Evolutionary conservation across 2,888 invertebrate genomes (phyloP).

Genomic region (Mellilla xanthometata): DNA sequence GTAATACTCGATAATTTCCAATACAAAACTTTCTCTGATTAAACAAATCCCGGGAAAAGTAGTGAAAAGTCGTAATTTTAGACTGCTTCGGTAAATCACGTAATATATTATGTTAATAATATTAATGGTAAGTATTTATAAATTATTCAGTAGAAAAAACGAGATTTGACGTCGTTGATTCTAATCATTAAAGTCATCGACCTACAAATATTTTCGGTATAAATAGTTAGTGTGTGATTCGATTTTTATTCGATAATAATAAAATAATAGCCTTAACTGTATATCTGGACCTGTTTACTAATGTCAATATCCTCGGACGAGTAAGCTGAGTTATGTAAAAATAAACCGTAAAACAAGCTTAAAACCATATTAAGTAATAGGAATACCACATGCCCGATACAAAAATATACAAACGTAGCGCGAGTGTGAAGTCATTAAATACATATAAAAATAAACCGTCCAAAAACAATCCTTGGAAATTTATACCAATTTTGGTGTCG

Average conservation of each 20-base stretch:
- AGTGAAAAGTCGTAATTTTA: conserved; percentile 16
- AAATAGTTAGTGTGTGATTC: conserved; percentile 1
- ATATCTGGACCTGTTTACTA: conserved; percentile 47
- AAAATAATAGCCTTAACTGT: conserved; percentile 48
- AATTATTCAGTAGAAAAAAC: conserved; percentile 24
- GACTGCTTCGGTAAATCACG: conserved; percentile 15
- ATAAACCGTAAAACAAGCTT: conserved; percentile 18
- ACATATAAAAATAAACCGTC: no score
- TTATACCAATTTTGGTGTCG: no score
- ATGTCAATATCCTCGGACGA: conserved; percentile 62
- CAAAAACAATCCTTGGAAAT: no score
- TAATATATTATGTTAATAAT: conserved; percentile 15
- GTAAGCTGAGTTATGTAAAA: conserved; percentile 6
- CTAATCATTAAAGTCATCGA: conserved; percentile 33
- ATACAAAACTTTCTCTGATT: conserved; percentile 9
- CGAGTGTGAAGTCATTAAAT: no score
- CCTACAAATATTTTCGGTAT: conserved; percentile 24
- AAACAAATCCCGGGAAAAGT: conserved; percentile 3
- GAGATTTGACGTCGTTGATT: conserved; percentile 10
- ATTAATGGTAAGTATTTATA: conserved; percentile 14
- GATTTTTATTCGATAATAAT: conserved; percentile 32
- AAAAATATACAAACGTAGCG: conserved; percentile 1
- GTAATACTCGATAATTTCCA: no score
- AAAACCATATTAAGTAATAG: conserved; percentile 4
- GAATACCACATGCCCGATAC: neutral